phyloP scores from a whole-genome alignment of 1,140 invertebrate species.

The Spodoptera frugiperda region DNA sequence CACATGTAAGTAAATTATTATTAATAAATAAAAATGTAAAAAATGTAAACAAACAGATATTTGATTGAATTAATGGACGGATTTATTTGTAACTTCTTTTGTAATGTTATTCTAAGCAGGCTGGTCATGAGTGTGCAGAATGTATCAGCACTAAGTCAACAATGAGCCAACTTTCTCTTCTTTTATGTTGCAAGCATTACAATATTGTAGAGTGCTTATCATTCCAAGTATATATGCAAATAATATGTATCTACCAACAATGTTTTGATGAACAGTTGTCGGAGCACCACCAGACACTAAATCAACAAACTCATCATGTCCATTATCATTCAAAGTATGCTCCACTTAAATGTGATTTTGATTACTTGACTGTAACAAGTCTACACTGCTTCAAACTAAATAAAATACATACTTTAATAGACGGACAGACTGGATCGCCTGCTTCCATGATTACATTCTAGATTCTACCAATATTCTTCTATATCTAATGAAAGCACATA shows the following conservation, averaged over 20 bases:
- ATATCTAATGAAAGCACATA: conserved; percentile 52
- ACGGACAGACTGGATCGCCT: not conserved
- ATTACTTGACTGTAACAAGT: conserved; percentile 49
- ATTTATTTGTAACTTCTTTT: not conserved
- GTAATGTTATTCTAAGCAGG: not conserved
- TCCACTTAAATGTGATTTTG: conserved; percentile 36
- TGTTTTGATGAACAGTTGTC: conserved; percentile 11
- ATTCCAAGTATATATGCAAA: not conserved
- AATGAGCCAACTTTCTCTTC: conserved; percentile 48
- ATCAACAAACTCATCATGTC: conserved; percentile 7
- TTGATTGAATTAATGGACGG: not conserved
- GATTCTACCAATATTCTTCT: conserved; percentile 44
- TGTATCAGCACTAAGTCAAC: conserved; percentile 38
- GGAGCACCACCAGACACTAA: conserved; percentile 15
- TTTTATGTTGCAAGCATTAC: conserved; percentile 2
- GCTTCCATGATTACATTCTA: conserved; percentile 1
- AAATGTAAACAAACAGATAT: not conserved
- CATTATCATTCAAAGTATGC: conserved; percentile 39
- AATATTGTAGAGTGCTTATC: conserved; percentile 6
- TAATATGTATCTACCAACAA: conserved; percentile 7
- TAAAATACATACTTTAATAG: conserved; percentile 14
- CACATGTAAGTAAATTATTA: no score
- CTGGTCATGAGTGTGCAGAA: not conserved
- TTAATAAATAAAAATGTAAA: no score
- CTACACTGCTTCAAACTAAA: conserved; percentile 59